These are phyloP conservation scores for Ammodytes dubius DNA, from an alignment of 2,113 vertebrate species.

Conservation along the genomic window DNA sequence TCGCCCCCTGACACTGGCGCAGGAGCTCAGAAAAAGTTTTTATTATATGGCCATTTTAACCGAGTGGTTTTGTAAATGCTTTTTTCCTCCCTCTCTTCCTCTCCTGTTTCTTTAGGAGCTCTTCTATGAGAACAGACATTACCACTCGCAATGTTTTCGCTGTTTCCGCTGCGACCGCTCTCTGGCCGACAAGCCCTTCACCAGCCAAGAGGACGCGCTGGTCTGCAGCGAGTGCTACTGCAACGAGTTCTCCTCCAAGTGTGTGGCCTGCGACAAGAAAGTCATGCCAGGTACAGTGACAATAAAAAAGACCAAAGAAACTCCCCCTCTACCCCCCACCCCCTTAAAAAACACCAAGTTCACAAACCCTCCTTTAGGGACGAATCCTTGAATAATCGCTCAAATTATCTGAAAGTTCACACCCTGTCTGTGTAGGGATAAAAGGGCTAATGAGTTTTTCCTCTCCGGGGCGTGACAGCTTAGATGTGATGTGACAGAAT, in stretches of 20 bases:
- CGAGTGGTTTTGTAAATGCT: not conserved
- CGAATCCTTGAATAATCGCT: not conserved
- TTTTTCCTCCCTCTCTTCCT: not conserved
- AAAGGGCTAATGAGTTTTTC: conserved; percentile 41
- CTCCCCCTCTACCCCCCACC: too few relatives aligned
- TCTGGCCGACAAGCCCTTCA: conserved; percentile 93
- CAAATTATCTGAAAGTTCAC: conserved; percentile 23
- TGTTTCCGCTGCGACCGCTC: conserved; percentile 95
- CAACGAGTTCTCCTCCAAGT: conserved; percentile 95
- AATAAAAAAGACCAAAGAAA: not conserved
- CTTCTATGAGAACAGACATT: conserved; percentile 93
- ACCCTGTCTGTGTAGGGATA: conserved; percentile 2
- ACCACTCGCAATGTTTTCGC: conserved; percentile 94
- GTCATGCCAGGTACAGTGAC: conserved; percentile 92
- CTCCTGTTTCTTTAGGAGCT: conserved; percentile 87
- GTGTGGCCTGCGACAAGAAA: conserved; percentile 91
- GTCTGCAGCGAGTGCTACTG: conserved; percentile 96
- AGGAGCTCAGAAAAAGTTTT: not conserved
- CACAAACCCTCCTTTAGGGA: not conserved
- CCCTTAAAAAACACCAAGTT: not conserved
- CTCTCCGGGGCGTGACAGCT: conserved; percentile 49
- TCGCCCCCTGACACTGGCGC: too few relatives aligned
- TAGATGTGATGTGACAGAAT: conserved; percentile 65
- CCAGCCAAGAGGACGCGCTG: conserved; percentile 90
- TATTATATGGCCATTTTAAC: not conserved